Evolutionary conservation across 2,888 invertebrate genomes (phyloP).

Genomic region (Congeria kusceri): DNA sequence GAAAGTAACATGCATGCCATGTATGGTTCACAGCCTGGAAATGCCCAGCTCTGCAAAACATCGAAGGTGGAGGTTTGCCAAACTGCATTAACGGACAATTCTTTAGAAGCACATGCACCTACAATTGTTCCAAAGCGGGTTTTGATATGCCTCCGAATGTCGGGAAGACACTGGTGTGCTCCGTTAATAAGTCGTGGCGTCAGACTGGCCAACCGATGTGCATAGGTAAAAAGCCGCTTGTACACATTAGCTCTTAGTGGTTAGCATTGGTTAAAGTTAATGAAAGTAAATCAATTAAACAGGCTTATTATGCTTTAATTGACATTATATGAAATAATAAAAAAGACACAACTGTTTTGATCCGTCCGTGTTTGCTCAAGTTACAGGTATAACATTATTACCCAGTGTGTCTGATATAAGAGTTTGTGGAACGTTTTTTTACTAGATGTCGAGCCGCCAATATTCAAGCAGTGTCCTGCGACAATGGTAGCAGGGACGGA

Average conservation of each 20-base stretch:
- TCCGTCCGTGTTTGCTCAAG: too few relatives aligned
- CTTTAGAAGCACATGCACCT: neutral
- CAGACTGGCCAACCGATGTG: neutral
- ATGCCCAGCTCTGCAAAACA: neutral
- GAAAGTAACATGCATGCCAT: too few relatives aligned
- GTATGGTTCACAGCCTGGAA: neutral
- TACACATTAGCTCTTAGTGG: neutral
- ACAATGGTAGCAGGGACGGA: constrained; percentile 11
- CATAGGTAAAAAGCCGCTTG: neutral
- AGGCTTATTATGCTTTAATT: too few relatives aligned
- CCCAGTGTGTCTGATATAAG: too few relatives aligned
- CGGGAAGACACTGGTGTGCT: neutral
- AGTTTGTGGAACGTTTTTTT: too few relatives aligned
- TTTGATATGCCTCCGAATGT: neutral
- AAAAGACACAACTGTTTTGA: too few relatives aligned
- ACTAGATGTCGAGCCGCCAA: constrained; percentile 3
- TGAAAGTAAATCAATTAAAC: too few relatives aligned
- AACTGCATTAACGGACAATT: neutral
- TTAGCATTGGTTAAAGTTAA: too few relatives aligned
- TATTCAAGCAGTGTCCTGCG: constrained; percentile 14
- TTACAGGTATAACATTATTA: too few relatives aligned
- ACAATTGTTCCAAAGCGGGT: neutral
- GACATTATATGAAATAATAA: too few relatives aligned
- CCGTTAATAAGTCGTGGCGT: neutral
- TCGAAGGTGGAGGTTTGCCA: neutral